Percentiles rank a stretch among this genome's conserved stretches.
Evolutionary conservation across 2,888 invertebrate species (phyloP).

Genomic region (Drosophila testacea): DNA sequence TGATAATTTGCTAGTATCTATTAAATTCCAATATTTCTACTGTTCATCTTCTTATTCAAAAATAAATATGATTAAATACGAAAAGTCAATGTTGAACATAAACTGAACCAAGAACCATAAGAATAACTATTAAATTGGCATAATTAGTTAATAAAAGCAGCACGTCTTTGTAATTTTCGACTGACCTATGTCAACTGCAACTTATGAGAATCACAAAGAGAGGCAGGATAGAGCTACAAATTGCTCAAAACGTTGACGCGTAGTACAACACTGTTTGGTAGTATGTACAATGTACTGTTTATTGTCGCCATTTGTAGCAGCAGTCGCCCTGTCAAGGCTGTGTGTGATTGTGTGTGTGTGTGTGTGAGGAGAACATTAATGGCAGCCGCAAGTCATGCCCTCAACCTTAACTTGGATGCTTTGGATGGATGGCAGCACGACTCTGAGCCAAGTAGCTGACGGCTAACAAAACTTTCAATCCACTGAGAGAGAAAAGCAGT

Average conservation of each 20-base stretch:
- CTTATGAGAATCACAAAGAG: conserved; percentile 27
- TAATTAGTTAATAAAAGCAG: conserved; percentile 9
- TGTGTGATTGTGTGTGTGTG: not conserved
- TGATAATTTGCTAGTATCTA: too few relatives aligned
- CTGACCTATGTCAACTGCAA: conserved; percentile 30
- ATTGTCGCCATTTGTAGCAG: conserved; percentile 65
- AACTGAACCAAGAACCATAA: too few relatives aligned
- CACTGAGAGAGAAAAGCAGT: conserved; percentile 28
- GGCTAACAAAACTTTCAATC: conserved; percentile 79
- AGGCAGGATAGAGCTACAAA: conserved; percentile 7
- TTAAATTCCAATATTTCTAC: too few relatives aligned
- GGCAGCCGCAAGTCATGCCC: conserved; percentile 78
- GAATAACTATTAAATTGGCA: not conserved
- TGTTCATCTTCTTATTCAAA: too few relatives aligned
- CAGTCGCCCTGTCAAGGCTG: conserved; percentile 59
- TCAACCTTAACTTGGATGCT: conserved; percentile 66
- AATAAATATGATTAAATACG: too few relatives aligned
- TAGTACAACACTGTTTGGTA: conserved; percentile 26
- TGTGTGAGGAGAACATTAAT: conserved; percentile 50
- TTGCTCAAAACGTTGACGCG: conserved; percentile 26
- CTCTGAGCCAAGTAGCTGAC: conserved; percentile 68
- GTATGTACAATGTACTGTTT: conserved; percentile 62
- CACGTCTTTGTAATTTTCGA: not conserved
- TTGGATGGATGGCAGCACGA: conserved; percentile 13
- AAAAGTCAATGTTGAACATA: too few relatives aligned